Evolutionary conservation across 35 echinoderm and acorn worm genomes (phyloP).

Genomic region (Strongylocentrotus purpuratus): DNA sequence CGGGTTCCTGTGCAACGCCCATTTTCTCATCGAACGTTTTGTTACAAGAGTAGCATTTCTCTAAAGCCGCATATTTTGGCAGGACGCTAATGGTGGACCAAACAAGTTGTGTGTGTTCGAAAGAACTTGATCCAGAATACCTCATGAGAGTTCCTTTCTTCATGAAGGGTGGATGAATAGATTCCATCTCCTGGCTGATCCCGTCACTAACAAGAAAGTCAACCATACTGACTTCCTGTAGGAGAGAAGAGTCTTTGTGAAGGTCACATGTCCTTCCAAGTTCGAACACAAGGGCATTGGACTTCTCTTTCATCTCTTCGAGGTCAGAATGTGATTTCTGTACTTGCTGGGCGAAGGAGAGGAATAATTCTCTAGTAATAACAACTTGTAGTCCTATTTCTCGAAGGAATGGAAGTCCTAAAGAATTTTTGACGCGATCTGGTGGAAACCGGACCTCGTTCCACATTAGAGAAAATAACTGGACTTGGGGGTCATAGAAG

Average conservation of each 20-base stretch:
- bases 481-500: not conserved
- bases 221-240: not conserved
- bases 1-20: not conserved
- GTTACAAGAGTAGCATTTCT: not conserved
- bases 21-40: not conserved
- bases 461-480: constrained; percentile 17
- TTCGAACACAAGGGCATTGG: not conserved
- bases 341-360: not conserved
- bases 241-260: not conserved
- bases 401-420: not conserved
- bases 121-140: not conserved
- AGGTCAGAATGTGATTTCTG: not conserved
- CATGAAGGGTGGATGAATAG: not conserved
- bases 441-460: not conserved
- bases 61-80: not conserved
- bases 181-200: not conserved
- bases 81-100: not conserved
- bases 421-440: not conserved
- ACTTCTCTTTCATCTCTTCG: not conserved
- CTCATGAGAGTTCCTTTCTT: not conserved
- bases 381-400: constrained; percentile 27
- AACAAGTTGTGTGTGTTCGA: not conserved
- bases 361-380: not conserved
- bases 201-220: not conserved
- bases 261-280: not conserved